phyloP scores from a whole-genome alignment of 1,140 invertebrate species.

The Gonioctena quinquepunctata region DNA sequence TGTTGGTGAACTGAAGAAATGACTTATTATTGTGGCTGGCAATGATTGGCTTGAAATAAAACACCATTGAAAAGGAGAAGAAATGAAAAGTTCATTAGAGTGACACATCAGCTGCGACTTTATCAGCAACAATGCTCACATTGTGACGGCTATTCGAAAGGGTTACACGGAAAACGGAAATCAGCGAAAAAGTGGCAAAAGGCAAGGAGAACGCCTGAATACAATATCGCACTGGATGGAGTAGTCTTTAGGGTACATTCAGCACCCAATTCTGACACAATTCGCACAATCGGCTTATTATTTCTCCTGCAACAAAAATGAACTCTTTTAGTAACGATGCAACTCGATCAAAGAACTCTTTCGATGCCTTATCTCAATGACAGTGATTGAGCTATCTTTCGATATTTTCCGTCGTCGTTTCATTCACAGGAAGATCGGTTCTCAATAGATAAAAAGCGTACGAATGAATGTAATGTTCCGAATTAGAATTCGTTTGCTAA shows the following conservation, averaged over 20 bases:
- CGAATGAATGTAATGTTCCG: no score
- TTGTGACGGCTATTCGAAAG: slow-evolving; percentile 26
- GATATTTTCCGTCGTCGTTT: neutral
- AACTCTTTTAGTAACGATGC: neutral
- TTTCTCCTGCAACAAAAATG: slow-evolving; percentile 18
- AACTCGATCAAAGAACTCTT: neutral
- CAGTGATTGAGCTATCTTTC: neutral
- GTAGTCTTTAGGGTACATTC: slow-evolving; percentile 37
- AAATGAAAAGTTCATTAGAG: slow-evolving; percentile 14
- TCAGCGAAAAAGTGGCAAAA: slow-evolving; percentile 40
- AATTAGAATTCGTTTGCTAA: no score
- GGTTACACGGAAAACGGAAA: slow-evolving; percentile 41
- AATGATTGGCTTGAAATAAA: no score
- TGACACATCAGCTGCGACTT: slow-evolving; percentile 10
- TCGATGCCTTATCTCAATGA: neutral
- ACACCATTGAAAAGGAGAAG: no score
- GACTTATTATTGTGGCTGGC: no score
- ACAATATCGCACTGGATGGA: slow-evolving; percentile 36
- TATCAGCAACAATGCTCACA: slow-evolving; percentile 18
- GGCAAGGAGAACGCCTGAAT: slow-evolving; percentile 29
- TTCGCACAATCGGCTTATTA: slow-evolving; percentile 35
- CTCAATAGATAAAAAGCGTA: no score
- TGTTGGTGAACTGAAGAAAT: no score
- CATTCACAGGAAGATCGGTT: neutral
- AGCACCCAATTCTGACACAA: slow-evolving; percentile 34